Evolutionary conservation across 2,797 vertebrate species (phyloP).

Genomic region (Molossus molossus): DNA sequence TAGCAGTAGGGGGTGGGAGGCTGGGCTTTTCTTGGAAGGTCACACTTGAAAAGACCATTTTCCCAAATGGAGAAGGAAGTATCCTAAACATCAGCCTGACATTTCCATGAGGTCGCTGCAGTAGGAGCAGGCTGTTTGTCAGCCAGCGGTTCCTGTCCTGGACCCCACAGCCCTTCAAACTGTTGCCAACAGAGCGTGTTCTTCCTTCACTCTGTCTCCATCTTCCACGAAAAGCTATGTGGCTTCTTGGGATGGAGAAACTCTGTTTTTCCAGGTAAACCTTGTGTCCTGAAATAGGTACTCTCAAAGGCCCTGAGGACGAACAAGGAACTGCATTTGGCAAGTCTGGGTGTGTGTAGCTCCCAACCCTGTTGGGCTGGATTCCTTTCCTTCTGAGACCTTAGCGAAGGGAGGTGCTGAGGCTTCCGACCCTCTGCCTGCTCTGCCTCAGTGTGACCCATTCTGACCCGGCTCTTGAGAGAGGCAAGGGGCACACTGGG

Average conservation of each 20-base stretch:
- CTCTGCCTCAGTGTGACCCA: not conserved
- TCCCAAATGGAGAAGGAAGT: conserved; percentile 27
- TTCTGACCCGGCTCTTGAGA: not conserved
- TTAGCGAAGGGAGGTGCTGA: not conserved
- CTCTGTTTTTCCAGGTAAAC: not conserved
- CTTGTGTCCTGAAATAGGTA: not conserved
- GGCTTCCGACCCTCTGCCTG: not conserved
- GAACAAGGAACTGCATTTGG: not conserved
- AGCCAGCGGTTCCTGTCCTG: not conserved
- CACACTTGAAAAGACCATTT: conserved; percentile 35
- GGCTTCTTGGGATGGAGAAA: not conserved
- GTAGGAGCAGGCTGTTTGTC: not conserved
- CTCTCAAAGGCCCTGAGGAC: not conserved
- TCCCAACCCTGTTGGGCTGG: rapidly evolving
- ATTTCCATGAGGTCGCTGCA: not conserved
- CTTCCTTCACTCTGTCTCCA: not conserved
- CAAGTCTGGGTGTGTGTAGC: rapidly evolving
- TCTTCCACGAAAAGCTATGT: not conserved
- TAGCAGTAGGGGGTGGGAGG: not conserved
- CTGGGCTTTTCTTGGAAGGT: conserved; percentile 50
- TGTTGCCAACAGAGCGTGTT: not conserved
- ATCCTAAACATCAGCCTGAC: not conserved
- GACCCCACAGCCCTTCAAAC: not conserved
- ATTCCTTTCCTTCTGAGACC: not conserved
- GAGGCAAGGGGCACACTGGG: not conserved